phyloP scores from a whole-genome alignment of 2,113 vertebrate species.

The Heliornis fulica region DNA sequence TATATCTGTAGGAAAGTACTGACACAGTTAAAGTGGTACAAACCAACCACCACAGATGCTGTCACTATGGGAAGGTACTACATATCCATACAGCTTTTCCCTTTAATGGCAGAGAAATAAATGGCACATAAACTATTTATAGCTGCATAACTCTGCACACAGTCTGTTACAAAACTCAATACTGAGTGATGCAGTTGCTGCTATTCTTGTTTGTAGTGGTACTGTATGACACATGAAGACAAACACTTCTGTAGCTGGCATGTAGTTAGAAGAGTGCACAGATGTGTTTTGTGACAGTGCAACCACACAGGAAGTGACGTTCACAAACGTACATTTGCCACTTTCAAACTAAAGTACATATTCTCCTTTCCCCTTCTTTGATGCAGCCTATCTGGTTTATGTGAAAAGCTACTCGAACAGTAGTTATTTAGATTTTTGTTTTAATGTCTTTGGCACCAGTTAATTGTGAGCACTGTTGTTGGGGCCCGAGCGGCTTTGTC shows the following conservation, averaged over 20 bases:
- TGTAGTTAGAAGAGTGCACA: neutral
- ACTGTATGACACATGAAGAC: neutral
- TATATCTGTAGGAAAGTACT: neutral
- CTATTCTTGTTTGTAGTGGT: neutral
- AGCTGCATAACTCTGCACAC: neutral
- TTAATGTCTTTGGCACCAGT: neutral
- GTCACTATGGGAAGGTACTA: neutral
- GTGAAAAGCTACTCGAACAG: neutral
- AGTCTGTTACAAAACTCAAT: neutral
- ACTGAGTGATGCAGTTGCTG: neutral
- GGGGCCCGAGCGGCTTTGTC: no score
- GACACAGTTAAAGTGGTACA: neutral
- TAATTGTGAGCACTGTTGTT: neutral
- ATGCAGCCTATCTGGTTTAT: neutral
- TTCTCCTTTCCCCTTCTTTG: neutral
- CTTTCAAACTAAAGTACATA: neutral
- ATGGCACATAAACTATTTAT: neutral
- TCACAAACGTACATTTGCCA: neutral
- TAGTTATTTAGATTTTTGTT: neutral
- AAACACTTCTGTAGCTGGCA: neutral
- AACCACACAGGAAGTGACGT: neutral
- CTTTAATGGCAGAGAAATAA: neutral
- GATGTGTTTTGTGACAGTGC: neutral
- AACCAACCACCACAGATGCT: neutral
- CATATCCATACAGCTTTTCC: neutral